A percentile compares a stretch with the other conserved stretches of the same genome.
Conservation (phyloP, 2,797 vertebrate genomes). For the Mormyrus proboscirostris region DNA sequence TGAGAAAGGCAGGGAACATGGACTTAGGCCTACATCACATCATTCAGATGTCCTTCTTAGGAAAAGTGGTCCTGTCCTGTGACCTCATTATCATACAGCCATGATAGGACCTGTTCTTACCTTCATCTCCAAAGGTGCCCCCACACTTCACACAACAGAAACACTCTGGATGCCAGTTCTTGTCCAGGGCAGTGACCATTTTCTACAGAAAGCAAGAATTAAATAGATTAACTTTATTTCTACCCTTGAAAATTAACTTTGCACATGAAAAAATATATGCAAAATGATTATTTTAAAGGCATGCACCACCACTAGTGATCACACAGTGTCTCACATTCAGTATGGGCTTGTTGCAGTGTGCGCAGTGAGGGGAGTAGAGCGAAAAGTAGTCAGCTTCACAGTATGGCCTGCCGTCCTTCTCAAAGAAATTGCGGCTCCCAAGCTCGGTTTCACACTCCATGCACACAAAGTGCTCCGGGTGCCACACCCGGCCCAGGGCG, state of each 20-base stretch:
- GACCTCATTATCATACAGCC: not conserved
- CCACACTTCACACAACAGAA: conserved; percentile 86
- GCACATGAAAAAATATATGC: not conserved
- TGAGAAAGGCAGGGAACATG: not conserved
- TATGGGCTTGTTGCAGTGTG: conserved; percentile 81
- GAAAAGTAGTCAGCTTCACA: conserved; percentile 85
- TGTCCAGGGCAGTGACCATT: conserved; percentile 88
- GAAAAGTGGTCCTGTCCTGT: not conserved
- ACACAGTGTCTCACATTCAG: conserved; percentile 64
- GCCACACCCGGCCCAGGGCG: conserved; percentile 81
- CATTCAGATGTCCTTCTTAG: not conserved
- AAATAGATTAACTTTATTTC: not conserved
- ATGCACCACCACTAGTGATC: not conserved
- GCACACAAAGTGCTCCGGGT: conserved; percentile 86
- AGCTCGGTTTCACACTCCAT: conserved; percentile 73
- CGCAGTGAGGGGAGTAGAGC: conserved; percentile 82
- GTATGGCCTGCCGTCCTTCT: conserved; percentile 83
- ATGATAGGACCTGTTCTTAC: conserved; percentile 55
- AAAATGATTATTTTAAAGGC: not conserved
- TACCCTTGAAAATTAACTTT: not conserved
- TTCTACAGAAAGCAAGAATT: conserved; percentile 57
- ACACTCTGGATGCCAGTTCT: conserved; percentile 90
- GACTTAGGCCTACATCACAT: not conserved
- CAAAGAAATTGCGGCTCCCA: conserved; percentile 85
- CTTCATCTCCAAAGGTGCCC: conserved; percentile 80